Conservation (phyloP, 2,888 invertebrate species). For the Oxycera nigricornis region DNA sequence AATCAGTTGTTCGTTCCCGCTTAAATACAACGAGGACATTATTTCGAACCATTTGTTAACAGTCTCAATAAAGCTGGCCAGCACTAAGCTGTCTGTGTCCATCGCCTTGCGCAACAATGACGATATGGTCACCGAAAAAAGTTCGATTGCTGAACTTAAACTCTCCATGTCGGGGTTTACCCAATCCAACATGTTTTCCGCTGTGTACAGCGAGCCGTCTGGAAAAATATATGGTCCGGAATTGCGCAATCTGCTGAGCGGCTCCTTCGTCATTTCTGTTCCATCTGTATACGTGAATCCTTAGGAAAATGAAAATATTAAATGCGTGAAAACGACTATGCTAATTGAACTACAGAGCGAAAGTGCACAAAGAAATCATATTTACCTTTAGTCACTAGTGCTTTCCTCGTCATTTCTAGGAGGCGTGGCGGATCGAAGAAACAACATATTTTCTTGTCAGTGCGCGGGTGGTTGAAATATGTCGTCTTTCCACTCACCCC, state of each 20-base stretch:
- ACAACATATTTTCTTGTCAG: neutral
- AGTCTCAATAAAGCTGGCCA: neutral
- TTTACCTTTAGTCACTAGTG: neutral
- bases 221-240: neutral
- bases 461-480: neutral
- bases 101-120: neutral
- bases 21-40: neutral
- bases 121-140: neutral
- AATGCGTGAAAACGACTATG: neutral
- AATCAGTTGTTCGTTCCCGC: neutral
- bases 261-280: slow-evolving; percentile 4
- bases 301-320: neutral
- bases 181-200: neutral
- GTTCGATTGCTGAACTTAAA: neutral
- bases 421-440: slow-evolving; percentile 11
- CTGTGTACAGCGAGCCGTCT: neutral
- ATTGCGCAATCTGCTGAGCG: neutral
- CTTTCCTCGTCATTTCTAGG: neutral
- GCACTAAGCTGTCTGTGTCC: neutral
- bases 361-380: neutral
- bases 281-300: slow-evolving; percentile 4
- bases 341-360: neutral
- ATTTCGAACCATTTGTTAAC: neutral
- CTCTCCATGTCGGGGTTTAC: neutral
- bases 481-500: neutral